phyloP scores from a whole-genome alignment of 2,888 invertebrate genomes.

The Amiota communis region DNA sequence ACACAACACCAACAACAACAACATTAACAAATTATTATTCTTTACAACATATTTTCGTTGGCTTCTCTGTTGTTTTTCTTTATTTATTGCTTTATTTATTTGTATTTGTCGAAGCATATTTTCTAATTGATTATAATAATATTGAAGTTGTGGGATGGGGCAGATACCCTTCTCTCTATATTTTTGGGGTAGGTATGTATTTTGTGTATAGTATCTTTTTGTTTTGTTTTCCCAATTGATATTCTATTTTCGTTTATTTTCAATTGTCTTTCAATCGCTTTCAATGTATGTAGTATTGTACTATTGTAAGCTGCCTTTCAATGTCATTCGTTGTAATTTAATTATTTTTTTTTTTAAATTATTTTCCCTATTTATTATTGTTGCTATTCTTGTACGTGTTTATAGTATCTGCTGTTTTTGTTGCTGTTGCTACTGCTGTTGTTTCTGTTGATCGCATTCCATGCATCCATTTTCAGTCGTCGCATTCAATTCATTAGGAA shows the following conservation, averaged over 20 bases:
- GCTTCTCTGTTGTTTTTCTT: constrained; percentile 31
- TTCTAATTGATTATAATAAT: neutral
- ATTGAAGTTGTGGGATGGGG: no score
- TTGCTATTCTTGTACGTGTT: constrained; percentile 13
- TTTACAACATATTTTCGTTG: constrained; percentile 32
- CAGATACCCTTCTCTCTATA: neutral
- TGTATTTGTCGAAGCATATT: constrained; percentile 37
- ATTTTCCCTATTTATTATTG: constrained; percentile 8
- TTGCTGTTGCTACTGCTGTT: constrained; percentile 16
- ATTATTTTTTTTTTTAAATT: constrained; percentile 31
- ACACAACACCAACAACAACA: constrained; percentile 10
- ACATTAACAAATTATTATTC: constrained; percentile 17
- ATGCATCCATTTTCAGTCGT: constrained; percentile 50
- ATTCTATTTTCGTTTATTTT: neutral
- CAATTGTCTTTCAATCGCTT: constrained; percentile 1
- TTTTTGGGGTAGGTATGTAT: neutral
- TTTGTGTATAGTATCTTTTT: constrained; percentile 22
- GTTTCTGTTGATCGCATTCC: constrained; percentile 31
- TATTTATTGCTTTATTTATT: constrained; percentile 32
- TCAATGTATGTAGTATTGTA: no score
- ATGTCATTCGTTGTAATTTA: constrained; percentile 35
- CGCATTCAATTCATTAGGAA: no score
- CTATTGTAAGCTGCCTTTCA: constrained; percentile 21
- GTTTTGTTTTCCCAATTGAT: constrained; percentile 12
- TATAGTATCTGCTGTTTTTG: neutral